Conservation (phyloP, 2,113 vertebrate species). For the Myxocyprinus asiaticus region DNA sequence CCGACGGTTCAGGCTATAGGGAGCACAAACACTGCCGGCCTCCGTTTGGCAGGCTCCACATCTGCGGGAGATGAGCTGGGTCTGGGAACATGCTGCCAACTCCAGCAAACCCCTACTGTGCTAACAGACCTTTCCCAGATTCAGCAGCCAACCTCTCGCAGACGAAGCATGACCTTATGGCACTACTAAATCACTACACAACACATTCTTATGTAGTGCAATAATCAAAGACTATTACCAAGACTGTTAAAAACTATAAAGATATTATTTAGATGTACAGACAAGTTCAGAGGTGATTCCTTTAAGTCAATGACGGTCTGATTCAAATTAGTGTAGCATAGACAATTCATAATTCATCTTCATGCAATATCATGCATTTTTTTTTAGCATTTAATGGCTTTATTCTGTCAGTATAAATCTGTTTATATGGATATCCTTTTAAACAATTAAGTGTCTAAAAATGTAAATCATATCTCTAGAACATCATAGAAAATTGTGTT, state of each 20-base stretch:
- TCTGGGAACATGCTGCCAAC: slow-evolving; percentile 72
- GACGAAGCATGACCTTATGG: slow-evolving; percentile 29
- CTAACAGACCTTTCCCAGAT: slow-evolving; percentile 72
- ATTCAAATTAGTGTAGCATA: too few relatives aligned
- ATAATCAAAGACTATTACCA: background rate
- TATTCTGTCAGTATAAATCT: too few relatives aligned
- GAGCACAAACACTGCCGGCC: slow-evolving; percentile 71
- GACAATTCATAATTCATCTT: too few relatives aligned
- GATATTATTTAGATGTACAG: too few relatives aligned
- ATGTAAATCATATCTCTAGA: too few relatives aligned
- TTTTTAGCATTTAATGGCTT: too few relatives aligned
- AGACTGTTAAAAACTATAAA: background rate
- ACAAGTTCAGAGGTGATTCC: too few relatives aligned
- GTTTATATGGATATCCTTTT: too few relatives aligned
- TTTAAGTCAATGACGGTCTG: too few relatives aligned
- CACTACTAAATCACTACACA: slow-evolving; percentile 29
- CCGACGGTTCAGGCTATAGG: slow-evolving; percentile 68
- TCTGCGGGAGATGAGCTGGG: slow-evolving; percentile 69
- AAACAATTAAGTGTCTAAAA: too few relatives aligned
- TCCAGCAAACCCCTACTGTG: slow-evolving; percentile 69
- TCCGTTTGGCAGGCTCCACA: slow-evolving; percentile 71
- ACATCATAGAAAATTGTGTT: too few relatives aligned
- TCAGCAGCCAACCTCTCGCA: slow-evolving; percentile 63
- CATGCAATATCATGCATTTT: too few relatives aligned
- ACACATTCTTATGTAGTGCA: slow-evolving; percentile 30